Evolutionary conservation across 2,888 invertebrate species (phyloP).

Genomic region (Phortica magna): DNA sequence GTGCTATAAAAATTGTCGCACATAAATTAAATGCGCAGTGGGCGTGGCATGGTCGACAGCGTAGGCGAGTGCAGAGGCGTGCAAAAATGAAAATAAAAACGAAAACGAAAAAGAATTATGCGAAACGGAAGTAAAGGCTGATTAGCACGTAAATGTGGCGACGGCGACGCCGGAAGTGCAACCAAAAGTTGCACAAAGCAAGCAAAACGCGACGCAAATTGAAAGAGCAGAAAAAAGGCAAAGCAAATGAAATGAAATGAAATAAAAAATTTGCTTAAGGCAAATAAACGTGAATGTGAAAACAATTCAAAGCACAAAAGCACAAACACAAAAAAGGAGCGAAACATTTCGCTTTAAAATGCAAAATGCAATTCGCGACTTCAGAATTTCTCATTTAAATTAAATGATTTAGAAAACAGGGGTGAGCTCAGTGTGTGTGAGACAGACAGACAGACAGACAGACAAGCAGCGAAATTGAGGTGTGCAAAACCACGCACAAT

Average conservation of each 20-base stretch:
- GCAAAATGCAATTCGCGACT: slow-evolving; percentile 27
- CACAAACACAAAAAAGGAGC: background rate
- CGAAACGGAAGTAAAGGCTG: slow-evolving; percentile 52
- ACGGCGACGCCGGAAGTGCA: slow-evolving; percentile 22
- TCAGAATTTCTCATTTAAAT: slow-evolving; percentile 2
- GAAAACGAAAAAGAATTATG: slow-evolving; percentile 45
- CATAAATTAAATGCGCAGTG: slow-evolving; percentile 11
- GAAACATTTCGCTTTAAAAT: slow-evolving; percentile 27
- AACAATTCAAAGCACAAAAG: too few species aligned
- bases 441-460: too few species aligned
- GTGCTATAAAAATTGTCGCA: background rate
- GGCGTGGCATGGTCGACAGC: background rate
- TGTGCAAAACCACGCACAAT: too few species aligned
- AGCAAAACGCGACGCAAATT: background rate
- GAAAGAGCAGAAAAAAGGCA: background rate
- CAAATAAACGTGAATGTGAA: background rate
- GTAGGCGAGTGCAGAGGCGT: slow-evolving; percentile 42
- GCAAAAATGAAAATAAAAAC: slow-evolving; percentile 30
- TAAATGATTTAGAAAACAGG: background rate
- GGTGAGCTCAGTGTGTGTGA: too few species aligned
- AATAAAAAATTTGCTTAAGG: slow-evolving; percentile 4
- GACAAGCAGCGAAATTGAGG: too few species aligned
- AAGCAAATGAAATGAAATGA: slow-evolving; percentile 5
- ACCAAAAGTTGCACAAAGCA: slow-evolving; percentile 17
- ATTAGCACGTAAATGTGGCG: slow-evolving; percentile 47